Percentiles rank a stretch among this genome's conserved stretches.
phyloP scores from a whole-genome alignment of 2,888 invertebrate genomes.

The Melipona bicolor region DNA sequence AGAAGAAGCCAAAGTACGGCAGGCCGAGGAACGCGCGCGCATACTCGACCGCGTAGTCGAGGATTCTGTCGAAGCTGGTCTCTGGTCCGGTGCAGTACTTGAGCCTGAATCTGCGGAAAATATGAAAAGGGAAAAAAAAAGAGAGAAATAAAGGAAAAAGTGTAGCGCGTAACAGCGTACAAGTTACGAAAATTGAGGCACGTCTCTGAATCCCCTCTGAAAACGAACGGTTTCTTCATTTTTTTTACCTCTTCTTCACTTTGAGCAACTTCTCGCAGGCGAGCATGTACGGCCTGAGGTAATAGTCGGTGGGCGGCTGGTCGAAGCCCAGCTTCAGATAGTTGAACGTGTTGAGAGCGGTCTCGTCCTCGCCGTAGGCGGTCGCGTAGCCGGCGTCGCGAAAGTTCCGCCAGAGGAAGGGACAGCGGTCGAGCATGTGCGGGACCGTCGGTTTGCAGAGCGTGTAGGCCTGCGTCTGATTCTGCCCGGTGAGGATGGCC shows the following conservation, averaged over 20 bases:
- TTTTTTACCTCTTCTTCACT: constrained; percentile 77
- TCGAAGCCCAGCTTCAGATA: constrained; percentile 90
- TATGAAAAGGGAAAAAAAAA: neutral
- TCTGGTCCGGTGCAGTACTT: constrained; percentile 87
- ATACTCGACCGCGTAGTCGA: constrained; percentile 89
- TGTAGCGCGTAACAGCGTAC: too few species aligned
- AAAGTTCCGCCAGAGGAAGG: constrained; percentile 92
- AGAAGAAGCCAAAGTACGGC: constrained; percentile 91
- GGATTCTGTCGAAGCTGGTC: constrained; percentile 88
- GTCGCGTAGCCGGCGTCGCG: constrained; percentile 90
- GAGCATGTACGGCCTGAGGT: constrained; percentile 90
- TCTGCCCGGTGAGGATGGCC: constrained; percentile 91
- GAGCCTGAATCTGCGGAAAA: constrained; percentile 82
- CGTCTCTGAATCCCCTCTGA: too few species aligned
- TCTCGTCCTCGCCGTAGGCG: constrained; percentile 92
- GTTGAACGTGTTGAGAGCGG: constrained; percentile 90
- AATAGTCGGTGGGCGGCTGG: constrained; percentile 92
- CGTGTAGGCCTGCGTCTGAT: constrained; percentile 84
- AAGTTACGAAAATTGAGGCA: too few species aligned
- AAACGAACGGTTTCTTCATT: too few species aligned
- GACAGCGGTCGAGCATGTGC: constrained; percentile 88
- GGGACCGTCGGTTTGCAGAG: constrained; percentile 85
- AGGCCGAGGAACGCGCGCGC: constrained; percentile 87
- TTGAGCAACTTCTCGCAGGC: constrained; percentile 87
- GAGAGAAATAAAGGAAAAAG: neutral